These are phyloP conservation scores for Papilio machaon DNA, from an alignment of 1,140 invertebrate genomes.

Conservation along the genomic window DNA sequence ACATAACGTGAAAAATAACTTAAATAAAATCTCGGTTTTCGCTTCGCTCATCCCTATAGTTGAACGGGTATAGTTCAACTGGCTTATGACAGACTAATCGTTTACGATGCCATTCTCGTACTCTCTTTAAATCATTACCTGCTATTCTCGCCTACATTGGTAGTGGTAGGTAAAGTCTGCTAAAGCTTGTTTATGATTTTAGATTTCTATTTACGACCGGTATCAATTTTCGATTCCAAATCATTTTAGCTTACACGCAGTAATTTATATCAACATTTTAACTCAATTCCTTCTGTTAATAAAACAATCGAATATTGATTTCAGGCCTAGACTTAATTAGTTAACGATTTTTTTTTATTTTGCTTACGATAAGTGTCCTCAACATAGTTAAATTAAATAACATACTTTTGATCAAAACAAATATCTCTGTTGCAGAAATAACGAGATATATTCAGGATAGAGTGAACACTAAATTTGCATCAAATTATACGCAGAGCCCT, in stretches of 20 bases:
- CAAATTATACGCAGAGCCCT: slow-evolving; percentile 14
- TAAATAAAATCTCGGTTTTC: neutral
- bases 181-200: slow-evolving; percentile 18
- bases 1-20: too few relatives aligned
- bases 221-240: neutral
- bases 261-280: too few relatives aligned
- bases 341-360: too few relatives aligned
- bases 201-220: neutral
- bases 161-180: neutral
- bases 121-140: slow-evolving; percentile 34
- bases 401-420: neutral
- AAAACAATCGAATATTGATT: too few relatives aligned
- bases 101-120: slow-evolving; percentile 29
- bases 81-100: slow-evolving; percentile 34
- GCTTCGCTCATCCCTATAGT: neutral
- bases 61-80: neutral
- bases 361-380: too few relatives aligned
- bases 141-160: slow-evolving; percentile 26
- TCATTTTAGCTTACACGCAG: too few relatives aligned
- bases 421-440: neutral
- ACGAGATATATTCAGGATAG: neutral
- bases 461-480: slow-evolving; percentile 13
- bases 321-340: too few relatives aligned
- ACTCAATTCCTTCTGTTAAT: too few relatives aligned
- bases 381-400: too few relatives aligned